Conservation (phyloP, 2,113 vertebrate species). For the Otolemur garnettii region DNA sequence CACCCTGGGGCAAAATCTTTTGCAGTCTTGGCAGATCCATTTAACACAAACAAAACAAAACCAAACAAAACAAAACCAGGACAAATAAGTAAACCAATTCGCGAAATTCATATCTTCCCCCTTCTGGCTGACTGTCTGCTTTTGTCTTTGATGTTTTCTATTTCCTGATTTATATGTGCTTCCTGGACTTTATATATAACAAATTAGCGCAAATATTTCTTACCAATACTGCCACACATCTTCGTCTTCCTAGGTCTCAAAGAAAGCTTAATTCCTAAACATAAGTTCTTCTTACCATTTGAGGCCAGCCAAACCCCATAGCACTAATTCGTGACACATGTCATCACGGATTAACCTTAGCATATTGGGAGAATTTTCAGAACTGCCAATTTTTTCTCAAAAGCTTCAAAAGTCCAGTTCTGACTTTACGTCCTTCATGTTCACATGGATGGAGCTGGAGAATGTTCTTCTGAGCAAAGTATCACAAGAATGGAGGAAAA, state of each 20-base stretch:
- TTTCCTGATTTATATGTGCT: slow-evolving; percentile 27
- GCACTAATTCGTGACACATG: slow-evolving; percentile 6
- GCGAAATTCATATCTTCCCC: background rate
- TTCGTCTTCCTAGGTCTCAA: slow-evolving; percentile 49
- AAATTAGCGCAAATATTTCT: slow-evolving; percentile 31
- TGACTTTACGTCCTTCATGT: no score
- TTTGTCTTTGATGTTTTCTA: background rate
- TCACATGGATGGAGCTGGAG: no score
- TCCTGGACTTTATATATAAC: slow-evolving; percentile 18
- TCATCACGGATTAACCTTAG: slow-evolving; percentile 52
- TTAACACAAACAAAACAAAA: slow-evolving; percentile 50
- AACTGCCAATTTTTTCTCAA: slow-evolving; percentile 47
- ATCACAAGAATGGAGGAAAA: no score
- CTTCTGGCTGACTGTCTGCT: background rate
- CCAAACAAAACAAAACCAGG: slow-evolving; percentile 38
- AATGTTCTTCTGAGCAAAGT: no score
- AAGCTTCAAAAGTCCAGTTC: slow-evolving; percentile 35
- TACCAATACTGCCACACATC: background rate
- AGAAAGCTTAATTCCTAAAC: slow-evolving; percentile 49
- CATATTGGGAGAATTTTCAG: slow-evolving; percentile 44
- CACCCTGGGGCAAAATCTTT: background rate
- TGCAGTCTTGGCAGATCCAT: background rate
- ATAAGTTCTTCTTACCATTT: slow-evolving; percentile 35
- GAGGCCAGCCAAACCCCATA: slow-evolving; percentile 12
- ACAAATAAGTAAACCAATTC: background rate